These are phyloP conservation scores for Clivina fossor DNA, from an alignment of 2,888 invertebrate genomes.

Conservation along the genomic window DNA sequence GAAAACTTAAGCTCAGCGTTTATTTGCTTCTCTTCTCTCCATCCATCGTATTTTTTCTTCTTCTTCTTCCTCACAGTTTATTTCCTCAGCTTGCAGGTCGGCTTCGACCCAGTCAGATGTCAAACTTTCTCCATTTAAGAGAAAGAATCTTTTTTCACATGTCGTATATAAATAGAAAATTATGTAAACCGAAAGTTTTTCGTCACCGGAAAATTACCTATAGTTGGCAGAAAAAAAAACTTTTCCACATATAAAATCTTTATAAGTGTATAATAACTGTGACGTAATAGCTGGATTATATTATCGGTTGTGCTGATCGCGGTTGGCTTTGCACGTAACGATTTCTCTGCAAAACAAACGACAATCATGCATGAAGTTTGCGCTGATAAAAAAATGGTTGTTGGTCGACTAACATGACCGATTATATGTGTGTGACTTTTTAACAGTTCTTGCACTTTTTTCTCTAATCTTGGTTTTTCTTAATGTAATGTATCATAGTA, in stretches of 20 bases:
- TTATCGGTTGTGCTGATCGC: slow-evolving; percentile 12
- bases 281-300: slow-evolving; percentile 19
- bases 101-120: slow-evolving; percentile 23
- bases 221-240: slow-evolving; percentile 21
- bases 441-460: too few species aligned
- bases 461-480: too few species aligned
- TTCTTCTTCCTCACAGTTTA: slow-evolving; percentile 12
- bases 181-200: slow-evolving; percentile 26
- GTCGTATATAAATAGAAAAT: slow-evolving; percentile 31
- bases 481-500: too few species aligned
- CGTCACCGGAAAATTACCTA: slow-evolving; percentile 24
- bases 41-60: neutral
- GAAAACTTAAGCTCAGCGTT: slow-evolving; percentile 10
- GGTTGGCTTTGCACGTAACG: too few species aligned
- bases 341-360: slow-evolving; percentile 25
- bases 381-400: too few species aligned
- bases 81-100: too few species aligned
- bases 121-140: slow-evolving; percentile 27
- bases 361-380: too few species aligned
- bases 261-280: slow-evolving; percentile 26
- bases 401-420: too few species aligned
- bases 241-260: slow-evolving; percentile 24
- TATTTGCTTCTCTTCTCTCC: slow-evolving; percentile 2
- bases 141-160: slow-evolving; percentile 28
- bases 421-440: too few species aligned